Base-by-base conservation (phyloP, 2,888 invertebrate genomes). In the Caenorhabditis auriculariae region DNA sequence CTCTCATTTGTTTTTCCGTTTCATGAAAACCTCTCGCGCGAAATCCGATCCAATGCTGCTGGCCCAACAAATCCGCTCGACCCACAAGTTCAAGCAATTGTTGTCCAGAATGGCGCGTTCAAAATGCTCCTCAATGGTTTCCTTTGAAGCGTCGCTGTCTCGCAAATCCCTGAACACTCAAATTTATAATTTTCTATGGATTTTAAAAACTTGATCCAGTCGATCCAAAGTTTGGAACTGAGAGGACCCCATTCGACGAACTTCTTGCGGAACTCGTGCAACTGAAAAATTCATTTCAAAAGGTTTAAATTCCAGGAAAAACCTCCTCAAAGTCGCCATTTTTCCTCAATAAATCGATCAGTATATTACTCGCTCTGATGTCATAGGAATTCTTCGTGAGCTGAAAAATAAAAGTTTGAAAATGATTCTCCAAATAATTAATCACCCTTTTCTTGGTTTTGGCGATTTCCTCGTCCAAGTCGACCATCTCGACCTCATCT, bases 291-390 rank as follows among this genome's bases (percentile, higher is more conserved):
- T 47, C 24, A 4, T 7, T 32, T 9, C 17, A 37, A 47, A 24
- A 29, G 3, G 17, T 15, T 24, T 29, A 24, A 41, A 6, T 6
- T 19, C n/a, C n/a, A 23, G 29, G 46, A n/a, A 12, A 41, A 45
- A 65, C 49, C 46, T 70, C 70, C 5, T 68, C 63, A 28, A 68
- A 54, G 39, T 67, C 66, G 0, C 63, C 66, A 37, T 60, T 68
- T 35, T 56, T 58, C 17, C 48, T 27, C 3, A 61, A 39, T 32
- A 59, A 38, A 12, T 42, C 29, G n/a, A 66, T 24, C 19, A 68
- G 26, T 29, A 48, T 48, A 29, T 63, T 60, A 9, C 39, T 47
- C 2, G 28, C 21, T 23, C 38, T 15, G n/a, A 58, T 44, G 27
- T 61, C 58, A 0, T 39, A 28, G 15, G 58, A 49, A 26, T 67